A percentile compares a stretch with the other conserved stretches of the same genome.
Evolutionary conservation across 2,888 invertebrate genomes (phyloP).

Genomic region (Resseliella maxima): DNA sequence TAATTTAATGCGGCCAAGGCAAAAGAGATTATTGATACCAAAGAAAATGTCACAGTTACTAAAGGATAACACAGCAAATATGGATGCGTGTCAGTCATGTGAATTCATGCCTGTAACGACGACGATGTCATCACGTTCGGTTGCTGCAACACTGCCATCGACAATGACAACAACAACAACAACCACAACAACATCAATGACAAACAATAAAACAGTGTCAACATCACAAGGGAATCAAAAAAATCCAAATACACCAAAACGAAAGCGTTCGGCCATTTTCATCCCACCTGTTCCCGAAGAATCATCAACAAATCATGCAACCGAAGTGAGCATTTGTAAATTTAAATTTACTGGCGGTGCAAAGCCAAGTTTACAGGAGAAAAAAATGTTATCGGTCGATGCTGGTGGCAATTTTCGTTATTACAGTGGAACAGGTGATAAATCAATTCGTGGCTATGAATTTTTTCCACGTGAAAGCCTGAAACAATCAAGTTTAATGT

Average conservation of each 20-base stretch:
- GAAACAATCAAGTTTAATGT: conserved; percentile 72
- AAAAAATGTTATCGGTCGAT: conserved; percentile 91
- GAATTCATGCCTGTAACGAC: conserved; percentile 59
- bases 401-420: conserved; percentile 89
- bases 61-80: conserved; percentile 58
- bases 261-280: conserved; percentile 85
- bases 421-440: conserved; percentile 86
- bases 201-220: conserved; percentile 64
- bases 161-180: conserved; percentile 63
- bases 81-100: background rate
- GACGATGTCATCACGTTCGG: background rate
- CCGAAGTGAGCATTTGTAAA: conserved; percentile 91
- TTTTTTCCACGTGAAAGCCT: conserved; percentile 80
- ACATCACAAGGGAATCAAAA: conserved; percentile 60
- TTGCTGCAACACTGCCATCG: too few species aligned
- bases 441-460: conserved; percentile 81
- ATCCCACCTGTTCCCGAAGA: conserved; percentile 85
- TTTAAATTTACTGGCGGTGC: conserved; percentile 94
- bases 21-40: conserved; percentile 68
- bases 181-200: too few species aligned
- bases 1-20: background rate
- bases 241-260: conserved; percentile 69
- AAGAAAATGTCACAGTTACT: conserved; percentile 69
- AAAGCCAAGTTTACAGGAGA: conserved; percentile 88
- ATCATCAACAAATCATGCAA: conserved; percentile 80